Percentiles rank a stretch among this genome's conserved stretches.
Conservation (phyloP, 2,888 invertebrate genomes). For the Campoletis raptor region DNA sequence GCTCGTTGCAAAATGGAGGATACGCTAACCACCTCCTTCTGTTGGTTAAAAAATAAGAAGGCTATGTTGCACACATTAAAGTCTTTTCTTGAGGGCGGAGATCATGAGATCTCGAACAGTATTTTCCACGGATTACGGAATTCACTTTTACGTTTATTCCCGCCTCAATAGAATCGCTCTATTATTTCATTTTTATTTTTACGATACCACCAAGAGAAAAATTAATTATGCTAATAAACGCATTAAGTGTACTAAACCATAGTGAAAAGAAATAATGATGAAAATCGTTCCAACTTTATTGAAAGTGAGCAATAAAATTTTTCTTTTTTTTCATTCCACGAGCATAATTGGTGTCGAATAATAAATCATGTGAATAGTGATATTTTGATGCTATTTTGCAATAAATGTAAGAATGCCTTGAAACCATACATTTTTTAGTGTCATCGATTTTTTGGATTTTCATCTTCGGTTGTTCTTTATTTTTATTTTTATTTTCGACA, state of each 20-base stretch:
- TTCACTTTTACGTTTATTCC: conserved; percentile 53
- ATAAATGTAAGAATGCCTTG: neutral
- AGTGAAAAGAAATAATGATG: neutral
- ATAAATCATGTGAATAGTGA: neutral
- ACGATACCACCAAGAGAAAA: neutral
- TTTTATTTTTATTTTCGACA: neutral
- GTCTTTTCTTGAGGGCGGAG: conserved; percentile 73
- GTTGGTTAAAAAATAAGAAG: conserved; percentile 23
- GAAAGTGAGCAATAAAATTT: neutral
- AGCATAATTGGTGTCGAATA: neutral
- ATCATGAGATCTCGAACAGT: conserved; percentile 78
- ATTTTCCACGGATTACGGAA: conserved; percentile 78
- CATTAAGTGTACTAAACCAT: neutral
- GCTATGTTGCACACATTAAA: conserved; percentile 33
- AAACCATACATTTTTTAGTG: neutral
- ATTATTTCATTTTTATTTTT: conserved; percentile 21
- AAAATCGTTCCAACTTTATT: neutral
- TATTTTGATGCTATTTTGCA: neutral
- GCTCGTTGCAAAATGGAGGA: conserved; percentile 66
- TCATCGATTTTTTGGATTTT: neutral
- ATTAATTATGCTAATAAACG: conserved; percentile 1
- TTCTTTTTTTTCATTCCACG: neutral
- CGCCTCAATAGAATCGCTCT: conserved; percentile 9
- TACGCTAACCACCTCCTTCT: neutral
- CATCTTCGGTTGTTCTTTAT: neutral